Evolutionary conservation across 2,797 vertebrate species (phyloP).

Genomic region (Eidolon dupreanum): DNA sequence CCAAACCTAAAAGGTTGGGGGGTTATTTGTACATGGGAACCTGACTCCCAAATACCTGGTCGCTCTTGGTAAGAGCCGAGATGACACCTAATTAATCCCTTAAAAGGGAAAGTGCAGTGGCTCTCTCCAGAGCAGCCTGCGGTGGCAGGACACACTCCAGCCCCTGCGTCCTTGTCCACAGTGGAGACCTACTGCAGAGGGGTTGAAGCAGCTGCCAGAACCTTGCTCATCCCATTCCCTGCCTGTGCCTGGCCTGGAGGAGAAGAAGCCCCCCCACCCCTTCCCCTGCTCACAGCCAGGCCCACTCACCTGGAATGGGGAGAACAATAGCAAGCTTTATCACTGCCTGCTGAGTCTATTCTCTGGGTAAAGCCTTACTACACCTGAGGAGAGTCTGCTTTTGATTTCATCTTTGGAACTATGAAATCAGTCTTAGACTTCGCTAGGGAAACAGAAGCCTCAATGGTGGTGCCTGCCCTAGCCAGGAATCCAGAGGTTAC

Average conservation of each 20-base stretch:
- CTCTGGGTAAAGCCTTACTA: background rate
- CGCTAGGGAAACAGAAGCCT: slow-evolving; percentile 2
- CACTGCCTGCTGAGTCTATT: background rate
- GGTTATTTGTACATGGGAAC: background rate
- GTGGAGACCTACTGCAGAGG: background rate
- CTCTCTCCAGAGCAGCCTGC: background rate
- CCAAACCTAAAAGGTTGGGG: background rate
- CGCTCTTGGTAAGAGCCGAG: background rate
- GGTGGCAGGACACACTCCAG: background rate
- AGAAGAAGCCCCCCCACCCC: background rate
- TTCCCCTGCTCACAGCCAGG: background rate
- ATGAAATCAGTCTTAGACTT: background rate
- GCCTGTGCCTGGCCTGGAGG: background rate
- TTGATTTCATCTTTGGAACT: background rate
- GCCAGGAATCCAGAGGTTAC: background rate
- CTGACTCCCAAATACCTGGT: background rate
- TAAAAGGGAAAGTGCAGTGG: background rate
- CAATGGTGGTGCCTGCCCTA: background rate
- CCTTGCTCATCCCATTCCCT: background rate
- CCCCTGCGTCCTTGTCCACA: background rate
- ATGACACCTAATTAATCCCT: background rate
- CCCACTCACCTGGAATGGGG: background rate
- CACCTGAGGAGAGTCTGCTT: background rate
- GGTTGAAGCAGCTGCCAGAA: background rate
- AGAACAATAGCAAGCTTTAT: background rate